Base-by-base conservation (phyloP, 2,797 vertebrate genomes). In the Darevskia nairensis region DNA sequence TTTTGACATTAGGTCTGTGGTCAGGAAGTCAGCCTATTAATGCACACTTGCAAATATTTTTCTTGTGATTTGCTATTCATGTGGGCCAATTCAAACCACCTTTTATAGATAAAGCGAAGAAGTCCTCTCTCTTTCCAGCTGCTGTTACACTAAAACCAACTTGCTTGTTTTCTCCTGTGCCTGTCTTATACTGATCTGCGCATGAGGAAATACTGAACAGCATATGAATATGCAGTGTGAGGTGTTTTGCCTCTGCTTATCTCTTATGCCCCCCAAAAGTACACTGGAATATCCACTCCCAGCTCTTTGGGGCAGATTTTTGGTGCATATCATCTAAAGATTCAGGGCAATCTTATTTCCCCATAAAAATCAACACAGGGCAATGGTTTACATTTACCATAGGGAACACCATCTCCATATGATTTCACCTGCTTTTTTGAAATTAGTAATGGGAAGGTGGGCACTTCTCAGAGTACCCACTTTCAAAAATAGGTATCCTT, bases 1-100 rank as follows among this genome's bases (percentile, higher is more conserved):
- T 93, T 95, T 85, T 95, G 88, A 93, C 84, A 92, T 87, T 86
- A 83, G 11, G 69, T 90, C 80, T 74, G 84, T 88, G 82, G 80
- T 83, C 74, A 88, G n/a, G 87, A 80, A 93, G 64, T 59, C 44
- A 82, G 78, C 80, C 55, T 92, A 41, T 92, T 94, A 92, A 84
- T 17, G 72, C 76, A 92, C 32, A 55, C 66, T 86, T 85, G 39
- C 69, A 94, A 92, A 92, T 75, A 85, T 21, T 71, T 55, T 61
- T 59, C 89, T 1, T 77, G 6, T 27, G 15, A 77, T 89, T 91
- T 82, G 6, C 35, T 7, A 17, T 83, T 92, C 17, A 7, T 92
- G 64, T 77, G 75, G 6, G 2, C 84, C 32, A 75, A 90, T 85
- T 89, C 50, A 55, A 55, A 55, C 13, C 50, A 55, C 50, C 50